Evolutionary conservation across 2,113 vertebrate species (phyloP), one percentile per base, ranked within the genome.

Genomic region (Vulpes vulpes): DNA sequence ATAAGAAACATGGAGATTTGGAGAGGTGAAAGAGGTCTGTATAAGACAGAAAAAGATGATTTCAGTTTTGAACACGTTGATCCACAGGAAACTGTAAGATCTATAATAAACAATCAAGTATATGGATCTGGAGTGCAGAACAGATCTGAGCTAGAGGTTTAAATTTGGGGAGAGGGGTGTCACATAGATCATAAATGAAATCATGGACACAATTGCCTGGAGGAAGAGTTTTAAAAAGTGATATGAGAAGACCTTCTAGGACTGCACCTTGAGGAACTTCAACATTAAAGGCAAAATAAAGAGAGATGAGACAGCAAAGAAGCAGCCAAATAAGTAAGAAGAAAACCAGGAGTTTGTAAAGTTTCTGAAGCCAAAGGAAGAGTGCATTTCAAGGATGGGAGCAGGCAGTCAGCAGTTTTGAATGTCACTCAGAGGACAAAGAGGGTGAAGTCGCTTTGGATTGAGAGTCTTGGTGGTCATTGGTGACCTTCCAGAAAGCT

Each of bases 391-490:
- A 53, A 57, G 62, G 81, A 78, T 86, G 19, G 79, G 64, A 97
- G 59, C 43, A 62, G 55, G 59, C 35, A 62, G 55, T 82, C 51
- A 22, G 11, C 83, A 81, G 71, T 35, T 89, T 83, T 91, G 62
- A 85, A 93, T 62, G 73, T 17, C 73, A 43, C 90, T 82, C 55
- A 25, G 81, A 96, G 59, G 85, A 64, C 91, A 94, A n/a, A 22
- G 23, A 91, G 11, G 15, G 59, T n/a, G 60, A 95, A 84, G 55
- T 16, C 2, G 3, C 64, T 96, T 90, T 71, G 95, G 57, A 57
- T 7, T 8, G 2, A 65, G 35, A 92, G 80, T 17, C 51, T 38
- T 51, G 22, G 73, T 78, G 59, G 60, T 60, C 30, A 51, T 20
- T 16, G 10, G 30, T 30, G 49, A 82, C 57, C 64, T 93, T 90